Evolutionary conservation across 2,113 vertebrate species (phyloP), one percentile per base, ranked within the genome.

Genomic region (Chlamydotis undulata): DNA sequence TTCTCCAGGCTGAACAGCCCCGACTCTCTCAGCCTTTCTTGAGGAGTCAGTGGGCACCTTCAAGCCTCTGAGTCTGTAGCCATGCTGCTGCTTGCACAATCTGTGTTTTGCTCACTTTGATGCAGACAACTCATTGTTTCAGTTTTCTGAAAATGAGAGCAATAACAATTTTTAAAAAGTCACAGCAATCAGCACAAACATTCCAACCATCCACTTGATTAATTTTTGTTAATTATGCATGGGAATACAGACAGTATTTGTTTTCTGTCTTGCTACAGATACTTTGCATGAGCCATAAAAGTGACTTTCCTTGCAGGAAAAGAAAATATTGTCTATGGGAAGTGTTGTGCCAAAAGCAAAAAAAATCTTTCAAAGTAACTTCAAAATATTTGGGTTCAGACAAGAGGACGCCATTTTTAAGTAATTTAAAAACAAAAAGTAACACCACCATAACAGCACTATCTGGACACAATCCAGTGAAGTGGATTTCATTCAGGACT

Each of bases 161-260:
- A 59, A 25, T 26, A 78, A 49, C 21, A 29, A 64, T 19, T 21
- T 57, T 18, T 57, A 43, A 75, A 13, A 17, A 19, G 9, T 2
- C 6, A 37, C 29, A 73, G 16, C 2, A 1, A 69, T 61, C 45
- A 59, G 39, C 79, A 80, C 22, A 67, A 93, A 92, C 92, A 73
- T 75, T 93, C 68, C n/a, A 86, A 41, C 12, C 1, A 1, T 59
- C 41, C 60, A 83, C 10, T 55, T 49, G 16, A 79, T 75, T 80
- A 63, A 29, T 80, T 88, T 82, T 59, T 74, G 29, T 73, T 90
- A 74, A 83, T 90, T 94, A 74, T 47, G 26, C 21, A 19, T 47
- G 14, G 55, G 49, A 79, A 45, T 55, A 41, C 23, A 76, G 35
- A 59, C 22, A 63, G 33, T 39, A 55, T 75, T 93, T 89, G 26